These are phyloP conservation scores for Crossocerus cetratus DNA, from an alignment of 2,888 invertebrate species.

Conservation along the genomic window DNA sequence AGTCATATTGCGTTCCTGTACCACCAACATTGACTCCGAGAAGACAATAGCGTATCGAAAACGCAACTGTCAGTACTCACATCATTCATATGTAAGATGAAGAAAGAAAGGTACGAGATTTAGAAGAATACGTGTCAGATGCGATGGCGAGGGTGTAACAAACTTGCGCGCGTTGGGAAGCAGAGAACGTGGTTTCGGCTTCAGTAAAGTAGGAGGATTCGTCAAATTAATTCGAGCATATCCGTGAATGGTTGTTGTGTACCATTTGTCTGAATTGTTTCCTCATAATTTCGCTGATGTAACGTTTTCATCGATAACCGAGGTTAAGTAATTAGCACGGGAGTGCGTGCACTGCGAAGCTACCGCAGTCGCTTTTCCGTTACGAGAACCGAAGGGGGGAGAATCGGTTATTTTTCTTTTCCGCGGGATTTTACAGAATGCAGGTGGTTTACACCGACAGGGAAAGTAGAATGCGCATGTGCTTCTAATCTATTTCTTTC, in stretches of 20 bases:
- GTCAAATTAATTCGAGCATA: constrained; percentile 12
- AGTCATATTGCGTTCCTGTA: not conserved
- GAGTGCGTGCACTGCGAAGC: constrained; percentile 8
- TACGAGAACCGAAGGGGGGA: constrained; percentile 6
- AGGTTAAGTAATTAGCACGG: not conserved
- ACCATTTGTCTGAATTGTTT: constrained; percentile 17
- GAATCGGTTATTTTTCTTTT: constrained; percentile 30
- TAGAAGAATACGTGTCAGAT: not conserved
- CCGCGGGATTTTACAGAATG: constrained; percentile 24
- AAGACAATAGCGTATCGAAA: not conserved
- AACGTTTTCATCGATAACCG: constrained; percentile 4
- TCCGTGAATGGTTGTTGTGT: constrained; percentile 15
- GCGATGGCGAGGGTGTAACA: not conserved
- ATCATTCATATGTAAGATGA: not conserved
- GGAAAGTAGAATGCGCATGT: constrained; percentile 24
- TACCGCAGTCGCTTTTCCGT: constrained; percentile 16
- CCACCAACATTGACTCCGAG: not conserved
- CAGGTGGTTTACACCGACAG: constrained; percentile 6
- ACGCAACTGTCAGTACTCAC: too few species aligned
- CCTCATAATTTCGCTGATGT: constrained; percentile 17
- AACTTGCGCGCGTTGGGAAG: not conserved
- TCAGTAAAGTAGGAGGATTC: not conserved
- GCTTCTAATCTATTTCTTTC: constrained; percentile 27
- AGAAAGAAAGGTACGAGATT: not conserved
- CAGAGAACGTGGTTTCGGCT: not conserved